Evolutionary conservation across 2,888 invertebrate species (phyloP).

Genomic region (Drosophila testacea): DNA sequence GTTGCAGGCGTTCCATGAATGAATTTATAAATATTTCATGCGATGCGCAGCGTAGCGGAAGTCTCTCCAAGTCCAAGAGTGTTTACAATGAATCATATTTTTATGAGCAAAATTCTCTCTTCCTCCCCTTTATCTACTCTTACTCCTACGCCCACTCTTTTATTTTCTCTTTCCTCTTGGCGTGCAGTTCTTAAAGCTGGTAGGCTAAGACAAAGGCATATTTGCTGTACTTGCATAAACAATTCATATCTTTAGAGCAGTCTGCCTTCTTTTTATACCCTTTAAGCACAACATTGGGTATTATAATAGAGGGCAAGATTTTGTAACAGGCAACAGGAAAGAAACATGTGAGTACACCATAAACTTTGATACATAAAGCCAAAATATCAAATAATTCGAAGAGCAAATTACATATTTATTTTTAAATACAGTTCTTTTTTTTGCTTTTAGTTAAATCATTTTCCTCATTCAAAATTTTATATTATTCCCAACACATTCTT

Average conservation of each 20-base stretch:
- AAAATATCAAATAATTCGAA: too few species aligned
- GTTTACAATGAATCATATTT: constrained; percentile 76
- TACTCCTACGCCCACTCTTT: background rate
- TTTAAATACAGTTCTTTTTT: too few species aligned
- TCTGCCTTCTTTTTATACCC: constrained; percentile 27
- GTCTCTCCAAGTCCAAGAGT: constrained; percentile 50
- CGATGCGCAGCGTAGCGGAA: constrained; percentile 62
- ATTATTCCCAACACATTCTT: background rate
- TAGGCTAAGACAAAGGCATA: constrained; percentile 51
- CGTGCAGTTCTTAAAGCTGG: constrained; percentile 43
- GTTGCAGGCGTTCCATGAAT: constrained; percentile 39
- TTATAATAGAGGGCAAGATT: background rate
- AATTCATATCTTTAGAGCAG: constrained; percentile 33
- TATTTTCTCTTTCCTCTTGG: background rate
- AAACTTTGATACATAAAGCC: too few species aligned
- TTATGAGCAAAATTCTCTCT: constrained; percentile 31
- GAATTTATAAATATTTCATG: constrained; percentile 79
- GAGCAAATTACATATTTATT: too few species aligned
- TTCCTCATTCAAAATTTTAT: too few species aligned
- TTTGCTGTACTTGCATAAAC: constrained; percentile 44
- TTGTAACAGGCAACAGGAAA: background rate
- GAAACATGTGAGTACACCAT: too few species aligned
- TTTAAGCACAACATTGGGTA: background rate
- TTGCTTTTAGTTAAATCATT: too few species aligned
- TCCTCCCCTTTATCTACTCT: background rate